Evolutionary conservation across 1,140 invertebrate genomes (phyloP), one percentile per base, ranked within the genome.

Genomic region (Drosophila equinoxialis): DNA sequence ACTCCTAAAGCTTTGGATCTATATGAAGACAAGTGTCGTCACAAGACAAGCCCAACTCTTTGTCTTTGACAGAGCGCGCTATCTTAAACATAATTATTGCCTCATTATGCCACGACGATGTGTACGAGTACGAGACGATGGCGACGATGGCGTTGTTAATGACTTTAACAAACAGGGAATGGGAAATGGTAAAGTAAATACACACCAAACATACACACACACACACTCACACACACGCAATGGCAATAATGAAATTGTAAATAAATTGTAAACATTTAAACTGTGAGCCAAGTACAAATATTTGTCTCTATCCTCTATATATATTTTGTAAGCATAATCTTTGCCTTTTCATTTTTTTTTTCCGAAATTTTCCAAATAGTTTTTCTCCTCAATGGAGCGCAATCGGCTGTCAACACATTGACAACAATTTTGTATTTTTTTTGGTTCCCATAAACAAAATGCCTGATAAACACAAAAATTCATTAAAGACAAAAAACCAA

Each of bases 241-340:
- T 65, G 73, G 69, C 76, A 87, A 81, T 87, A 86, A 86, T 86
- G 83, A 87, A 86, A 86, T 86, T 87, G 83, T 86, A 86, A 86
- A 87, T 86, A 81, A 74, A 82, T 75, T 87, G 83, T 87, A 83
- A 86, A 87, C 84, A 87, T 87, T 86, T 86, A 51, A 77, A 74
- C 79, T 87, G 79, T 63, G 71, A 65, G 71, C 68, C 83, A 76
- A 64, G 30, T 59, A 77, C 76, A 86, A 86, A 87, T 86, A 86
- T 77, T 77, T 77, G 68, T 77, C 55, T 64, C 62, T 23, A 67
- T 63, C 62, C 63, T 48, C 63, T 48, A 20, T 23, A 64, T 60
- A 58, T 75, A 62, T 75, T 64, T 33, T 67, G 42, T 39, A 45
- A 55, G 23, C 42, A 20, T 77, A 77, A 77, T 77, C 74, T 77